These are phyloP conservation scores for Paradisaea rubra DNA, from an alignment of 2,113 vertebrate genomes.

Conservation along the genomic window DNA sequence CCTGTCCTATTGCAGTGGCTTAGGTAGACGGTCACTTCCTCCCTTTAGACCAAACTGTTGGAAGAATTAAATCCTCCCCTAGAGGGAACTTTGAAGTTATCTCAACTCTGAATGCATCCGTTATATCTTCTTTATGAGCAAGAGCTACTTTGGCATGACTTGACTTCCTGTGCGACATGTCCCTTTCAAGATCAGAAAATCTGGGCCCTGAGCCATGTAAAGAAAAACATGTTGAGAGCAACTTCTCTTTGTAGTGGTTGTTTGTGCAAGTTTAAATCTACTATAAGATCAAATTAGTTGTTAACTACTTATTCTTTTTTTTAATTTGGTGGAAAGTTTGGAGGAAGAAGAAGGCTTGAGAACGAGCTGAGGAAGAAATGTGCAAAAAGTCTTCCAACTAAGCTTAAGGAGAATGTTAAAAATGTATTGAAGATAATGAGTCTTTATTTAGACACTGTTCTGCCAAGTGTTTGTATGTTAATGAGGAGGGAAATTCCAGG, in stretches of 20 bases:
- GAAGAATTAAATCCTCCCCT: constrained; percentile 15
- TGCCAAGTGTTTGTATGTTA: neutral
- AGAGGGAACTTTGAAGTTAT: constrained; percentile 38
- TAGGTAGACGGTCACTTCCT: constrained; percentile 25
- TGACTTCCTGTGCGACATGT: neutral
- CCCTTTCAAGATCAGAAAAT: constrained; percentile 9
- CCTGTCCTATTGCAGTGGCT: neutral
- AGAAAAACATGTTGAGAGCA: neutral
- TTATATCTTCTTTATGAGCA: neutral
- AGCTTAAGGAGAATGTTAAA: neutral
- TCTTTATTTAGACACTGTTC: neutral
- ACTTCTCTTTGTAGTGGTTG: neutral
- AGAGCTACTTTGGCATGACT: neutral
- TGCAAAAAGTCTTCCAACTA: neutral
- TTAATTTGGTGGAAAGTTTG: neutral
- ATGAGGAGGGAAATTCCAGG: neutral
- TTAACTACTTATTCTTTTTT: neutral
- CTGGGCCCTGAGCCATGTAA: neutral
- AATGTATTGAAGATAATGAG: neutral
- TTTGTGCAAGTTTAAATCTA: neutral
- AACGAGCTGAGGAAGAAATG: neutral
- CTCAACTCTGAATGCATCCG: neutral
- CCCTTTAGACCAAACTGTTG: neutral
- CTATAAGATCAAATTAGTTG: neutral
- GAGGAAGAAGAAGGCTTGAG: neutral